A percentile compares a stretch with the other conserved stretches of the same genome.
Evolutionary conservation across 2,113 vertebrate genomes (phyloP).

Genomic region (Sylvietta virens): DNA sequence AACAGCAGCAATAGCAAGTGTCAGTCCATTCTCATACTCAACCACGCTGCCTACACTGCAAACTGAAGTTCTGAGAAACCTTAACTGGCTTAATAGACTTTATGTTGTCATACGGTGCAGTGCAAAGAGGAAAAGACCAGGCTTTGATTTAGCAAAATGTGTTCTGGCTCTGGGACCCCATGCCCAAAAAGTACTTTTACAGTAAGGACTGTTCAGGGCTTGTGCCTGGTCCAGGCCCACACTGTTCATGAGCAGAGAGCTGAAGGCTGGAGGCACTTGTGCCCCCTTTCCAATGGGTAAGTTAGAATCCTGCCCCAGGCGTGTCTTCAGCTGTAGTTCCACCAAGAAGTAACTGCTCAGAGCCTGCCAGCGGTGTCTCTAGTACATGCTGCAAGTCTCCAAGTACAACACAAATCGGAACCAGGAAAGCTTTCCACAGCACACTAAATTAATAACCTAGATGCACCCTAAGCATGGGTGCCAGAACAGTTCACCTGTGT

Average conservation of each 20-base stretch:
- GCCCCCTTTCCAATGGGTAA: not conserved
- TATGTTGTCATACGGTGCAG: not conserved
- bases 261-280: not conserved
- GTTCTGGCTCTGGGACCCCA: not conserved
- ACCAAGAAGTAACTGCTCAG: not conserved
- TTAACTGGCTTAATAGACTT: not conserved
- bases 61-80: not conserved
- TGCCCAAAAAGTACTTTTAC: not conserved
- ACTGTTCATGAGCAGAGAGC: accelerated
- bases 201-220: not conserved
- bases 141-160: not conserved
- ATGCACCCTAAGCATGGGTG: not conserved
- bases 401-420: not conserved
- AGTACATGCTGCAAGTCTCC: not conserved
- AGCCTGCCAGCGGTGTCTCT: not conserved
- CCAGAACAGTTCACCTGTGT: not conserved
- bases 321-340: not conserved
- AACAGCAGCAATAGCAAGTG: not conserved
- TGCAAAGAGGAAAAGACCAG: not conserved
- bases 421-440: not conserved
- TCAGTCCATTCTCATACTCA: not conserved
- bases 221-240: not conserved
- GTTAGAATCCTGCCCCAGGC: accelerated
- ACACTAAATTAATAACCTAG: not conserved
- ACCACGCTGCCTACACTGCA: not conserved